These are phyloP conservation scores for Lagenorhynchus albirostris DNA, from an alignment of 2,113 vertebrate species.

Conservation along the genomic window DNA sequence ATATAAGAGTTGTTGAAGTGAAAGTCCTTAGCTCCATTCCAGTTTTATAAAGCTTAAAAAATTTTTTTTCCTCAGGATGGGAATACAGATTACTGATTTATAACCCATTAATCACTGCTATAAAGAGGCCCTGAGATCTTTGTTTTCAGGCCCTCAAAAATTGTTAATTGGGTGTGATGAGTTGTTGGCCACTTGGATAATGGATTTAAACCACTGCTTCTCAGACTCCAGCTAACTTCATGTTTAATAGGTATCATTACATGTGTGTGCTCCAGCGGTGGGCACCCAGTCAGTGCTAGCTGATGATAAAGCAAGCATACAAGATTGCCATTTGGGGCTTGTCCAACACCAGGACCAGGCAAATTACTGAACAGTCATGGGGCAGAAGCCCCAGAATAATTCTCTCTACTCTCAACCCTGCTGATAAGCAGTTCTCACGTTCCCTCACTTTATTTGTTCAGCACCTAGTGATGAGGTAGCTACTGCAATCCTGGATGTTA, in stretches of 20 bases:
- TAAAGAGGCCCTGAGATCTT: neutral
- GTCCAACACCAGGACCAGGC: neutral
- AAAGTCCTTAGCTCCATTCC: neutral
- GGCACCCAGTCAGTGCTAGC: neutral
- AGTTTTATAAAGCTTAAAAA: neutral
- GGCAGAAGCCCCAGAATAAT: neutral
- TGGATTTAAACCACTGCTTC: neutral
- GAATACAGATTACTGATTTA: neutral
- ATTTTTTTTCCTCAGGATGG: neutral
- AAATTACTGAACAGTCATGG: neutral
- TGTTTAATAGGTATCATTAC: neutral
- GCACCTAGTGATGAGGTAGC: neutral
- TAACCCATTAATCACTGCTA: neutral
- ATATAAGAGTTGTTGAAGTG: neutral
- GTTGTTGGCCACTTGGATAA: neutral
- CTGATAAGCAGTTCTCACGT: neutral
- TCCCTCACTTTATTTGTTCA: neutral
- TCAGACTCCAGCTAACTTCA: neutral
- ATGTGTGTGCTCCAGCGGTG: neutral
- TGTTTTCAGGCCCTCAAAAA: neutral
- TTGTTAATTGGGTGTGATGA: neutral
- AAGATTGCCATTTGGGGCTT: neutral
- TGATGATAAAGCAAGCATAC: neutral
- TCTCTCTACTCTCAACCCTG: neutral
- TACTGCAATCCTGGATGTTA: neutral